Evolutionary conservation across 2,797 vertebrate species (phyloP).

Genomic region (Sardinella longiceps): DNA sequence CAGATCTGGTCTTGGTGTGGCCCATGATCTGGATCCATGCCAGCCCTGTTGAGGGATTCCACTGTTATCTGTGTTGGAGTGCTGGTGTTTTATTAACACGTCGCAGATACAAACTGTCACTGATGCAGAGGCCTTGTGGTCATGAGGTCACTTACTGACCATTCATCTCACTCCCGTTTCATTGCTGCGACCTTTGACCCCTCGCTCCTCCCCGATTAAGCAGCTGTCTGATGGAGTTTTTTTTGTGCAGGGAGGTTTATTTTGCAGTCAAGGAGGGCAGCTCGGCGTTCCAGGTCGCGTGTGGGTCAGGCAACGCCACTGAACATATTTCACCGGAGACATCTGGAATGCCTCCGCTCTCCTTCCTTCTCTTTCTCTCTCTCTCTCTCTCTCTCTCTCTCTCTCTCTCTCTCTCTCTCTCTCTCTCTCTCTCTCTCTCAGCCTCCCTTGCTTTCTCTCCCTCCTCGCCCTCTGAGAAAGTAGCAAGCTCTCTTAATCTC

Average conservation of each 20-base stretch:
- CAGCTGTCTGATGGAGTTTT: constrained; percentile 25
- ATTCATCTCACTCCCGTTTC: constrained; percentile 30
- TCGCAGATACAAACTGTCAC: not conserved
- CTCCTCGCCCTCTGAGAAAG: not conserved
- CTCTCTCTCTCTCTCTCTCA: not conserved
- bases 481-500: not conserved
- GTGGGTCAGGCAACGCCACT: constrained; percentile 37
- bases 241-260: constrained; percentile 21
- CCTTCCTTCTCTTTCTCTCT: not conserved
- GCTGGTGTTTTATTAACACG: not conserved
- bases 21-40: too few species aligned
- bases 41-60: not conserved
- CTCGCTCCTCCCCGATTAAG: constrained; percentile 22
- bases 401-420: not conserved
- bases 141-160: constrained; percentile 26
- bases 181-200: constrained; percentile 10
- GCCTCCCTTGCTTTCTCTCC: not conserved
- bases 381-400: not conserved
- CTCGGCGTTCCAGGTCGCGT: constrained; percentile 39
- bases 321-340: constrained; percentile 25
- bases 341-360: constrained; percentile 13
- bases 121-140: constrained; percentile 13
- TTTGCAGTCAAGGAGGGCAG: constrained; percentile 36
- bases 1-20: too few species aligned
- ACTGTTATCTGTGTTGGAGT: not conserved